Evolutionary conservation across 2,113 vertebrate genomes (phyloP).

Genomic region (Oncorhynchus gorbuscha): DNA sequence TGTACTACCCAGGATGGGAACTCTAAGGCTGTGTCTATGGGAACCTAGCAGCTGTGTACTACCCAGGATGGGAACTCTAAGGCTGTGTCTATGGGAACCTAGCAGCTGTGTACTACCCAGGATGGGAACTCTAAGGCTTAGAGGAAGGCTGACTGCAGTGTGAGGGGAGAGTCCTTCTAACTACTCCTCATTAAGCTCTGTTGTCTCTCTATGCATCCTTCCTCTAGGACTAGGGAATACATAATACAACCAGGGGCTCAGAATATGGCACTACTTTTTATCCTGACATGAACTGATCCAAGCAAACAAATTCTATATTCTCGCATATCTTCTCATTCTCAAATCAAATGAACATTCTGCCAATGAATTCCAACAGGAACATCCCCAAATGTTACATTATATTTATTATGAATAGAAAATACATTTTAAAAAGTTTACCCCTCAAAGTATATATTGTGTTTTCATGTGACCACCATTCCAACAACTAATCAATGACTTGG

Average conservation of each 20-base stretch:
- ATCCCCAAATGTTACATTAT: neutral
- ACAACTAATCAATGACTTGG: neutral
- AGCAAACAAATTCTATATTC: neutral
- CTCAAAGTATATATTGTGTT: neutral
- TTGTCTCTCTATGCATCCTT: neutral
- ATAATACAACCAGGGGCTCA: neutral
- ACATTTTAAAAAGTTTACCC: too few species aligned
- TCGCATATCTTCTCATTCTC: neutral
- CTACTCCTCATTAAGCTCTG: neutral
- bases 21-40: neutral
- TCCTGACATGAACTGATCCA: neutral
- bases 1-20: neutral
- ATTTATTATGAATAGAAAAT: neutral
- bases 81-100: neutral
- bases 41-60: neutral
- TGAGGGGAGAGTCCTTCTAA: neutral
- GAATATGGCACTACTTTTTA: neutral
- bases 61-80: too few species aligned
- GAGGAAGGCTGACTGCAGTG: neutral
- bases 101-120: neutral
- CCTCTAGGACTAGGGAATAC: neutral
- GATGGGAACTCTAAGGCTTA: neutral
- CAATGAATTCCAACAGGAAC: neutral
- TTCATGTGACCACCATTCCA: neutral
- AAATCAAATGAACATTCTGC: neutral